phyloP scores from a whole-genome alignment of 2,797 vertebrate species.

The Epinephelus awoara region DNA sequence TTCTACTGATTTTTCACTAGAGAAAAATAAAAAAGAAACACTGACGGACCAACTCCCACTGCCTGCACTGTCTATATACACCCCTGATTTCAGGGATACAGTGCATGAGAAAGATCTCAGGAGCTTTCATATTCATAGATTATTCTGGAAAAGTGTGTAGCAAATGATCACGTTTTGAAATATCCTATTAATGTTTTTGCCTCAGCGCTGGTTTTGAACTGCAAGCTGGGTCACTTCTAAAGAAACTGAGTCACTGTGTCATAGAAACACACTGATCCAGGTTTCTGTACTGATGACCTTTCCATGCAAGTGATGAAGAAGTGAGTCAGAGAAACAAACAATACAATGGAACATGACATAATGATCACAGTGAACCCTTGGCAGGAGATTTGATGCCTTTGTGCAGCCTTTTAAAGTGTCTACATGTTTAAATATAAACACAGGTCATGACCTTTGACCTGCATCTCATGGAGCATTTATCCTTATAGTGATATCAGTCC shows the following conservation, averaged over 20 bases:
- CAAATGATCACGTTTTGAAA: no score
- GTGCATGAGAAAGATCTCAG: no score
- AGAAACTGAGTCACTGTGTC: not conserved
- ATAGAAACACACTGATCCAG: not conserved
- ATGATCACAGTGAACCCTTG: not conserved
- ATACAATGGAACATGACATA: not conserved
- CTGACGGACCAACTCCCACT: no score
- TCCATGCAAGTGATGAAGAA: not conserved
- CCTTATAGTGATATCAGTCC: not conserved
- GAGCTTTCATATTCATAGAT: no score
- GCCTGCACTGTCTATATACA: no score
- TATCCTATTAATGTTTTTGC: not conserved
- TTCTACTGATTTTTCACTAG: no score
- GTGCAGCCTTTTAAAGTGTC: not conserved
- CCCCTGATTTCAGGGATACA: no score
- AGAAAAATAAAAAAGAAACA: no score
- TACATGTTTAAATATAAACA: constrained; percentile 19
- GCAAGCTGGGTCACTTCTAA: not conserved
- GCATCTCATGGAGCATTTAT: not conserved
- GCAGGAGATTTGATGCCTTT: not conserved
- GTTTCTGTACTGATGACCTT: no score
- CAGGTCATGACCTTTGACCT: constrained; percentile 31
- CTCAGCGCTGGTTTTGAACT: not conserved
- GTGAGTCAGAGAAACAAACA: constrained; percentile 1
- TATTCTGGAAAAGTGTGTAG: no score